Conservation (phyloP, 2,113 vertebrate genomes). For the Lepidothrix coronata region DNA sequence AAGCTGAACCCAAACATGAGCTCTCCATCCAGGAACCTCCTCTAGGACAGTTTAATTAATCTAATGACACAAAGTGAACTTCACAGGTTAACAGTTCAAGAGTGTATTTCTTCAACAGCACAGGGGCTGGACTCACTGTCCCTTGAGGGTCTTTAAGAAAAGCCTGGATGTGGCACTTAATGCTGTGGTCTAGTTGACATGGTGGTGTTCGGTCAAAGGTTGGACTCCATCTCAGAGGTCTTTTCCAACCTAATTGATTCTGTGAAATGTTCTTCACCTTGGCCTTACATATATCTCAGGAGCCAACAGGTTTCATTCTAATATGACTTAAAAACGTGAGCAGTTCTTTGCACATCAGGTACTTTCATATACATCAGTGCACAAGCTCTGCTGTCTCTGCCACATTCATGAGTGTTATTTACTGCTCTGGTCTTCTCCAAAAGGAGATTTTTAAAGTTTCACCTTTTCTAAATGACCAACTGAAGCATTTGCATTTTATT, state of each 20-base stretch:
- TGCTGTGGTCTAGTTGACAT: not conserved
- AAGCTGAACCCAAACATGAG: not conserved
- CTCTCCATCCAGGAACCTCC: not conserved
- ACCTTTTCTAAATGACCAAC: not conserved
- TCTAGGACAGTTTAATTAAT: not conserved
- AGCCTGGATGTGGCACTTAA: not conserved
- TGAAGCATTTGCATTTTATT: not conserved
- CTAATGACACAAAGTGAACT: not conserved
- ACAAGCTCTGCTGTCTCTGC: not conserved
- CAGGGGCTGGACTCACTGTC: not conserved
- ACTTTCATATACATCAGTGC: too few relatives aligned
- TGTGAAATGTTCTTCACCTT: not conserved
- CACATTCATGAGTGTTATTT: not conserved
- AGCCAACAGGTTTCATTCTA: not conserved
- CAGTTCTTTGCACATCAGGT: not conserved
- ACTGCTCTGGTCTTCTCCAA: not conserved
- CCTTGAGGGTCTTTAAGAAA: not conserved
- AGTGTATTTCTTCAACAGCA: not conserved
- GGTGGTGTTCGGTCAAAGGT: not conserved
- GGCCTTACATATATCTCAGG: not conserved
- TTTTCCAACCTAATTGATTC: not conserved
- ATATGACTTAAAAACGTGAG: not conserved
- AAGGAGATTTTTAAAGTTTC: not conserved
- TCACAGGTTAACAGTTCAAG: not conserved
- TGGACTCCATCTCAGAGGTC: rapidly evolving